phyloP scores from a whole-genome alignment of 1,140 invertebrate species.

The Zophobas morio region DNA sequence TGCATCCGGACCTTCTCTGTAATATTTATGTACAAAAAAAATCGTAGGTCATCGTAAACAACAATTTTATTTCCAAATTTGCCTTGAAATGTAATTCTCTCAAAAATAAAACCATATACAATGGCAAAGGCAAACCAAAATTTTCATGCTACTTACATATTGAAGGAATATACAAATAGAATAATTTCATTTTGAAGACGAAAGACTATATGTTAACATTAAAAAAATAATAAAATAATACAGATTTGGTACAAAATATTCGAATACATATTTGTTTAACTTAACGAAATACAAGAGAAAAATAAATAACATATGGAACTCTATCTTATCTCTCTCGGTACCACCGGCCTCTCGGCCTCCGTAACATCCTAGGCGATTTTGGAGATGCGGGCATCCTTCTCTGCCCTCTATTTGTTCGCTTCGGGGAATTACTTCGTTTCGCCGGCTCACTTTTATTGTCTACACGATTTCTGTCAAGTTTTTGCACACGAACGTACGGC shows the following conservation, averaged over 20 bases:
- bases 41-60: slow-evolving; percentile 17
- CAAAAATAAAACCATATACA: slow-evolving; percentile 9
- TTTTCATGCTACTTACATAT: slow-evolving; percentile 19
- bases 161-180: slow-evolving; percentile 15
- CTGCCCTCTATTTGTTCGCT: slow-evolving; percentile 56
- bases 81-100: slow-evolving; percentile 26
- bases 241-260: slow-evolving; percentile 61
- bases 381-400: slow-evolving; percentile 61
- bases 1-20: background rate
- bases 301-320: slow-evolving; percentile 53
- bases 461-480: slow-evolving; percentile 57
- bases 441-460: slow-evolving; percentile 43
- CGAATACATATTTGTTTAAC: slow-evolving; percentile 50
- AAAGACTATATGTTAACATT: slow-evolving; percentile 19
- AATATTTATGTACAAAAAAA: background rate
- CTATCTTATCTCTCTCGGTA: slow-evolving; percentile 64
- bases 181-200: slow-evolving; percentile 1
- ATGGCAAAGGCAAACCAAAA: slow-evolving; percentile 1
- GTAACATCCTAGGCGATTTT: slow-evolving; percentile 63
- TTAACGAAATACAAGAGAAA: slow-evolving; percentile 50
- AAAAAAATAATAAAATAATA: slow-evolving; percentile 43
- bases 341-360: slow-evolving; percentile 63
- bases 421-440: slow-evolving; percentile 50
- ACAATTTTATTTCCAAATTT: slow-evolving; percentile 37
- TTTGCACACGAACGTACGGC: slow-evolving; percentile 63